phyloP scores from a whole-genome alignment of 2,113 vertebrate species.

The Porphyrio hochstetteri region DNA sequence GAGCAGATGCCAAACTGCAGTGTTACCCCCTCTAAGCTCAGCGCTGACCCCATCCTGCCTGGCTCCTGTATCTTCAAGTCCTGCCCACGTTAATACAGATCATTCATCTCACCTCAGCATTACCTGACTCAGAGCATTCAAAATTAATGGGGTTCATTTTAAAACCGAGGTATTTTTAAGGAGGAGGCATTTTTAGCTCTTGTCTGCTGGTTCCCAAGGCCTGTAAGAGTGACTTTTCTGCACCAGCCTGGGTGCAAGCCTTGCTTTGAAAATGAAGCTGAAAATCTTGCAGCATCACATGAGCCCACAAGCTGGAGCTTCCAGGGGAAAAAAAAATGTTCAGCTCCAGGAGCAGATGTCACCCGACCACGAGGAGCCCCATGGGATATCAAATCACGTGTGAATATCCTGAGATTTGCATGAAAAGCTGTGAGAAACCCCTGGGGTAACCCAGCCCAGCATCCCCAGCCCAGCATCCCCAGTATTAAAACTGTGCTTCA shows the following conservation, averaged over 20 bases:
- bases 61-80: background rate
- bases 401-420: background rate
- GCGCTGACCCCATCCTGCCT: background rate
- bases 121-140: conserved; percentile 44
- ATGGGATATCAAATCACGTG: conserved; percentile 29
- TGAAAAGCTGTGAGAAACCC: background rate
- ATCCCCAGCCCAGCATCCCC: background rate
- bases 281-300: conserved; percentile 53
- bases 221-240: conserved; percentile 44
- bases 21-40: accelerated
- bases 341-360: conserved; percentile 48
- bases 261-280: conserved; percentile 36
- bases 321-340: background rate
- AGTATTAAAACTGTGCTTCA: accelerated
- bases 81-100: background rate
- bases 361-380: conserved; percentile 48
- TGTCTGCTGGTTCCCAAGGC: background rate
- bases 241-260: conserved; percentile 43
- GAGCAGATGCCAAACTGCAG: background rate
- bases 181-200: conserved; percentile 49
- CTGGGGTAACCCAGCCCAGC: background rate
- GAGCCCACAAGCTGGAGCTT: conserved; percentile 55
- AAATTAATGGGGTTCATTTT: conserved; percentile 53
- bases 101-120: background rate
- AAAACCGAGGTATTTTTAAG: conserved; percentile 29